Evolutionary conservation across 2,113 vertebrate species (phyloP).

Genomic region (Trichomycterus rosablanca): DNA sequence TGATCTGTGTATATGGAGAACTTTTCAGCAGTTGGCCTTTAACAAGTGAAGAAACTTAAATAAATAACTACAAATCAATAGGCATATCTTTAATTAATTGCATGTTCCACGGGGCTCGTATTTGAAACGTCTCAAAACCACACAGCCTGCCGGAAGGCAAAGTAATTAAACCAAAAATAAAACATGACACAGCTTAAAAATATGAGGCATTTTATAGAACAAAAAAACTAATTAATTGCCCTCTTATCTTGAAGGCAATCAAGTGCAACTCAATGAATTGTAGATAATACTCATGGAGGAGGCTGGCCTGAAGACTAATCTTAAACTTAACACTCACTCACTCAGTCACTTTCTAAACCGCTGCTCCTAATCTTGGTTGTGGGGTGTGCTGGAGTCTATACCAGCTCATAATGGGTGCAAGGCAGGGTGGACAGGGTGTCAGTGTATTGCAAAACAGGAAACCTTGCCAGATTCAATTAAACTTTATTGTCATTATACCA

Average conservation of each 20-base stretch:
- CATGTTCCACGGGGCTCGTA: constrained; percentile 26
- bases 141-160: constrained; percentile 45
- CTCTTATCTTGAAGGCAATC: constrained; percentile 50
- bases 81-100: constrained; percentile 46
- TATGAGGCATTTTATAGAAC: constrained; percentile 58
- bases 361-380: no score
- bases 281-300: constrained; percentile 51
- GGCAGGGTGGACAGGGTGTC: no score
- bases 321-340: constrained; percentile 44
- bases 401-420: no score
- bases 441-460: no score
- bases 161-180: constrained; percentile 64
- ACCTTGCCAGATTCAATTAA: no score
- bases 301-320: constrained; percentile 36
- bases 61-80: constrained; percentile 30
- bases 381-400: no score
- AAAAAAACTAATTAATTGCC: constrained; percentile 65
- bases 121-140: constrained; percentile 49
- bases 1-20: no score
- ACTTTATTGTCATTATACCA: no score
- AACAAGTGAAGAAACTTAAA: no score
- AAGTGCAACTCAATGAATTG: constrained; percentile 57
- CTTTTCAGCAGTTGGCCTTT: no score
- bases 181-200: constrained; percentile 60
- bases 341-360: no score